phyloP scores from a whole-genome alignment of 1,140 invertebrate genomes.

The Leptopilina clavipes region DNA sequence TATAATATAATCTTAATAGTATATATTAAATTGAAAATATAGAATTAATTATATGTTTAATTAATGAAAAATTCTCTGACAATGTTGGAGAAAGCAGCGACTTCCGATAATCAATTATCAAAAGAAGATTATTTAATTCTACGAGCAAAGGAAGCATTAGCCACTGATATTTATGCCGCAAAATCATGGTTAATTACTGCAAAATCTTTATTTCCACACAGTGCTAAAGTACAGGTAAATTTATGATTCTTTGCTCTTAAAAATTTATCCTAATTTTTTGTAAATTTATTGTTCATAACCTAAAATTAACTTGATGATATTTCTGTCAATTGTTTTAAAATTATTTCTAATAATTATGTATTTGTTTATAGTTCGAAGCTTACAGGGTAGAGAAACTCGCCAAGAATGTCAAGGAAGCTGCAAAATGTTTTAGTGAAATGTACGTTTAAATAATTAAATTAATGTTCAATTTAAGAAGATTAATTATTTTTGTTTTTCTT shows the following conservation, averaged over 20 bases:
- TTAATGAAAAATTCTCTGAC: not conserved
- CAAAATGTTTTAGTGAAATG: constrained; percentile 85
- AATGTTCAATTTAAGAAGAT: no score
- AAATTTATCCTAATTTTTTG: constrained; percentile 40
- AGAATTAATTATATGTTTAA: not conserved
- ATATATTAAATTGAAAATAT: not conserved
- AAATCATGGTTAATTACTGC: constrained; percentile 95
- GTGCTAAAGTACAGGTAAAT: constrained; percentile 86
- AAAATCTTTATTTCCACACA: constrained; percentile 89
- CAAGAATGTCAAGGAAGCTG: constrained; percentile 86
- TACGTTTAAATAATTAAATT: constrained; percentile 61
- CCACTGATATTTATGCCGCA: constrained; percentile 83
- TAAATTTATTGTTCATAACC: constrained; percentile 1
- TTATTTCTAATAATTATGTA: no score
- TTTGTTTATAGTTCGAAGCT: constrained; percentile 81
- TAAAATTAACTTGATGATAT: constrained; percentile 10
- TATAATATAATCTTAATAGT: not conserved
- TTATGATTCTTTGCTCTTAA: constrained; percentile 30
- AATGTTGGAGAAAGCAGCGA: constrained; percentile 66
- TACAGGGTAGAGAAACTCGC: constrained; percentile 87
- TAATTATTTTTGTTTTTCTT: constrained; percentile 39
- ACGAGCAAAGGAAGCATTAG: constrained; percentile 82
- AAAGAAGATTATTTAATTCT: constrained; percentile 88
- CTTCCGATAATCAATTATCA: constrained; percentile 67
- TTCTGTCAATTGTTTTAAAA: not conserved